Percentiles rank a stretch among this genome's conserved stretches.
Evolutionary conservation across 1,140 invertebrate genomes (phyloP).

Genomic region (Bombus cullumanus): DNA sequence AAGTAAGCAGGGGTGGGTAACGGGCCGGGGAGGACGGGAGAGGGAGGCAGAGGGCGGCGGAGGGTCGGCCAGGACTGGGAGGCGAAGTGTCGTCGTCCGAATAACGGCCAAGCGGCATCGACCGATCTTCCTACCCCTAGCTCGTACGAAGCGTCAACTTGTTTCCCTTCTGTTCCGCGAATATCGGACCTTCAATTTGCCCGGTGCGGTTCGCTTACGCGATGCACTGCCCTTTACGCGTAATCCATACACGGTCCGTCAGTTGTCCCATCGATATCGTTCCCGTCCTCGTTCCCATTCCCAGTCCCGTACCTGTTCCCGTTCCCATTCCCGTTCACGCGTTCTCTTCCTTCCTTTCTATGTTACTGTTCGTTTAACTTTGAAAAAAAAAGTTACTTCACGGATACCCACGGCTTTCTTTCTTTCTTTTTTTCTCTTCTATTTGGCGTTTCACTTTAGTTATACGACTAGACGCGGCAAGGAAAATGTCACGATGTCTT

Average conservation of each 20-base stretch:
- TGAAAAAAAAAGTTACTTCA: neutral
- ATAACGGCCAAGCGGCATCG: constrained; percentile 83
- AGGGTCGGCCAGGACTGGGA: constrained; percentile 74
- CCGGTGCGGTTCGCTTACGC: constrained; percentile 78
- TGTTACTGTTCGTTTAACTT: neutral
- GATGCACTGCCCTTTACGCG: constrained; percentile 63
- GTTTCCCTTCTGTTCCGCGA: constrained; percentile 81
- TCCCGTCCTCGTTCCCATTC: neutral
- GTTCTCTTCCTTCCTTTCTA: neutral
- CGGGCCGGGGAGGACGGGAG: constrained; percentile 66
- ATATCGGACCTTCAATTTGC: constrained; percentile 83
- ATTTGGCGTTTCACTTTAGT: neutral
- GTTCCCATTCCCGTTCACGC: neutral
- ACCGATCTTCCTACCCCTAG: constrained; percentile 81
- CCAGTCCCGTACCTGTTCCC: neutral
- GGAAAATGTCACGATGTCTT: neutral
- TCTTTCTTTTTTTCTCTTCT: neutral
- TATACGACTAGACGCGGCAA: neutral
- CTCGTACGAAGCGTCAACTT: constrained; percentile 81
- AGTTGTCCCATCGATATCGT: constrained; percentile 1
- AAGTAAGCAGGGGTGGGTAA: constrained; percentile 66
- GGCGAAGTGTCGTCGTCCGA: constrained; percentile 83
- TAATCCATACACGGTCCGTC: constrained; percentile 25
- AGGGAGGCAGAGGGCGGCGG: constrained; percentile 44
- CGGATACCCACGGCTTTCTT: neutral